These are phyloP conservation scores for Tromatobia lineatoria DNA, from an alignment of 2,888 invertebrate genomes.

Conservation along the genomic window DNA sequence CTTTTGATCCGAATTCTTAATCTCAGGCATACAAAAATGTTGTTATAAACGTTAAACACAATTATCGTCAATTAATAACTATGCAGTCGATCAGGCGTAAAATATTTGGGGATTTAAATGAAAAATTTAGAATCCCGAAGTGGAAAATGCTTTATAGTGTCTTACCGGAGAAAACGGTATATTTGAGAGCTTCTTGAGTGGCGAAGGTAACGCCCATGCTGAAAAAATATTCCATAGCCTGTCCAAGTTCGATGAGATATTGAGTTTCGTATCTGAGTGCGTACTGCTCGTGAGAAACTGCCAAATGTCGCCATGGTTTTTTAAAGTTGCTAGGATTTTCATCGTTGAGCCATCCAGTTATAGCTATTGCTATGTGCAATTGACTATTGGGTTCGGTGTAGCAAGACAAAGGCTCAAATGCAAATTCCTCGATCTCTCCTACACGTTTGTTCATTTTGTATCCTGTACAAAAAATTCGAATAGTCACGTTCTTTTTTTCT, in stretches of 20 bases:
- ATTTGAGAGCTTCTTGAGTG: conserved; percentile 89
- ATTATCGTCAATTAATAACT: no score
- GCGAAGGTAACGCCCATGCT: conserved; percentile 87
- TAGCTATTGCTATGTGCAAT: conserved; percentile 88
- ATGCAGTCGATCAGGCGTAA: no score
- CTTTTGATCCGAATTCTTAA: no score
- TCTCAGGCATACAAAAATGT: no score
- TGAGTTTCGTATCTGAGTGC: conserved; percentile 88
- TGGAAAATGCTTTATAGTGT: not conserved
- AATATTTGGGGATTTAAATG: no score
- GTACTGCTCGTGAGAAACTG: conserved; percentile 88
- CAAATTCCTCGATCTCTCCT: conserved; percentile 90
- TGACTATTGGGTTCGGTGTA: conserved; percentile 81
- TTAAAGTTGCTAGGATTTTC: conserved; percentile 84
- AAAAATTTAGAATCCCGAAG: no score
- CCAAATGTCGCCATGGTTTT: conserved; percentile 87
- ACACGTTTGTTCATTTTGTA: conserved; percentile 90
- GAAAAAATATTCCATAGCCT: conserved; percentile 88
- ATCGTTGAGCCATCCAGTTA: conserved; percentile 89
- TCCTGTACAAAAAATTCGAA: conserved; percentile 80
- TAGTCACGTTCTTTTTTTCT: no score
- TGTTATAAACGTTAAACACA: no score
- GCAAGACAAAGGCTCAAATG: conserved; percentile 87
- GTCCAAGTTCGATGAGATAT: conserved; percentile 87
- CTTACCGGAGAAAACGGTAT: conserved; percentile 88